A percentile compares a stretch with the other conserved stretches of the same genome.
Conservation (phyloP, 2,113 vertebrate species). For the Martes martes region DNA sequence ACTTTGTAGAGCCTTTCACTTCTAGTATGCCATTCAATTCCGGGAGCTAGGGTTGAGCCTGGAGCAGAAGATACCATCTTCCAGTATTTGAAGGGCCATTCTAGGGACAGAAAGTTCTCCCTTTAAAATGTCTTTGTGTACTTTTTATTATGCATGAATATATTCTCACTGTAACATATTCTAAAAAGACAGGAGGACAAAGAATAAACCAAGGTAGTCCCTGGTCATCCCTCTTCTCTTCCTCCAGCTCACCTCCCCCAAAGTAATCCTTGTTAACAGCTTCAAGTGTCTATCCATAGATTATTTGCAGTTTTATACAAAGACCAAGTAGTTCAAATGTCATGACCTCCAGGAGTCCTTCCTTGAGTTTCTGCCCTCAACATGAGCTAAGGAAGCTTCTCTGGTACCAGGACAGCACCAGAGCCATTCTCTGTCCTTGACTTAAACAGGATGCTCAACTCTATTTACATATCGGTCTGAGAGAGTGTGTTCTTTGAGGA, state of each 20-base stretch:
- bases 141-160: background rate
- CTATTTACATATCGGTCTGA: background rate
- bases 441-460: background rate
- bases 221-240: background rate
- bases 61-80: background rate
- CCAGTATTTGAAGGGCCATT: background rate
- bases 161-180: background rate
- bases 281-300: background rate
- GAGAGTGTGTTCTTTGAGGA: background rate
- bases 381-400: background rate
- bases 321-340: background rate
- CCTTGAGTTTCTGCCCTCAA: background rate
- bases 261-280: background rate
- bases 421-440: background rate
- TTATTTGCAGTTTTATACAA: background rate
- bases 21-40: background rate
- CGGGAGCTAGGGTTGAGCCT: background rate
- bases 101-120: background rate
- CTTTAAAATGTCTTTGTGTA: background rate
- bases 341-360: background rate
- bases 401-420: background rate
- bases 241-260: background rate
- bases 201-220: background rate
- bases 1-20: background rate
- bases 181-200: background rate